Conservation (phyloP, 2,113 vertebrate genomes). For the Neolamprologus brichardi region DNA sequence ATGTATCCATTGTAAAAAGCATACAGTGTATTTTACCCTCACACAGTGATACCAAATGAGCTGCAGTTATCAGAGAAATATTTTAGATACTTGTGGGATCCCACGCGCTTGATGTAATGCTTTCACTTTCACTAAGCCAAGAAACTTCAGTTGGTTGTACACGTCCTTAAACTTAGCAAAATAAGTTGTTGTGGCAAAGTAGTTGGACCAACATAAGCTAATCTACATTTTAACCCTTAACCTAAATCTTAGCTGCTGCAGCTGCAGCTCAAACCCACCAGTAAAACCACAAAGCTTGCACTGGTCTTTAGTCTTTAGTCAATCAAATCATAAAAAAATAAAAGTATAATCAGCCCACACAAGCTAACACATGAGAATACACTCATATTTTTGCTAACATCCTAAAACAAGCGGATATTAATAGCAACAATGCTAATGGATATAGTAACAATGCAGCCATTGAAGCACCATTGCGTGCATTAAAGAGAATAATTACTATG, state of each 20-base stretch:
- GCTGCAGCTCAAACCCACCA: background rate
- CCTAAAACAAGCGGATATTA: background rate
- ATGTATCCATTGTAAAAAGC: background rate
- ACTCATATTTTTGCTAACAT: background rate
- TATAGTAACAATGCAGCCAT: background rate
- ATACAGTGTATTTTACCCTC: background rate
- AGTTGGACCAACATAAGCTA: background rate
- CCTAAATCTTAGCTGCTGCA: background rate
- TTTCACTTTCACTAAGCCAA: background rate
- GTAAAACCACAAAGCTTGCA: background rate
- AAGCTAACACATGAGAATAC: background rate
- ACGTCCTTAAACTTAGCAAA: background rate
- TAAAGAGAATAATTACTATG: background rate
- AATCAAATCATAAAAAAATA: background rate
- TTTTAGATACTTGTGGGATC: background rate
- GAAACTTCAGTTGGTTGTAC: background rate
- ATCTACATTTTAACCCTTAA: background rate
- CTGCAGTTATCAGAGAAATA: background rate
- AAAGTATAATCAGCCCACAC: background rate
- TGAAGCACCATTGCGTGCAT: background rate
- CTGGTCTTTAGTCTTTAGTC: background rate
- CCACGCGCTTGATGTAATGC: background rate
- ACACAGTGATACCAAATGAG: background rate
- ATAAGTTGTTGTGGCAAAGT: background rate
- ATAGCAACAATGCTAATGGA: background rate